phyloP scores from a whole-genome alignment of 1,140 invertebrate species.

The Cataglyphis hispanica region DNA sequence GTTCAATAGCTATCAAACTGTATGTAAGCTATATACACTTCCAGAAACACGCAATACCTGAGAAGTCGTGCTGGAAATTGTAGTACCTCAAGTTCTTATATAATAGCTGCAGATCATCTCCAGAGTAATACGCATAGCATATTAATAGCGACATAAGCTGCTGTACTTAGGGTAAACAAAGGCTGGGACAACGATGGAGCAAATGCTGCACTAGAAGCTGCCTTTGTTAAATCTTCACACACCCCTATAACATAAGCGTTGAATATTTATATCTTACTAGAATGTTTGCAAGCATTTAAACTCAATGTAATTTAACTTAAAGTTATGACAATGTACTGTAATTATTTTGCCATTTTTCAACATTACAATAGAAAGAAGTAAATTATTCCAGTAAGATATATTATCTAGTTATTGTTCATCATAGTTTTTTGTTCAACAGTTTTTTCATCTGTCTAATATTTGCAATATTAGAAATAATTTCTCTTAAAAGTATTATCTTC shows the following conservation, averaged over 20 bases:
- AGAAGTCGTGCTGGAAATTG: slow-evolving; percentile 63
- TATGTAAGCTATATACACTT: slow-evolving; percentile 52
- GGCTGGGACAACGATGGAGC: slow-evolving; percentile 80
- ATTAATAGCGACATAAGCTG: slow-evolving; percentile 66
- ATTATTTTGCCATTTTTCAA: slow-evolving; percentile 11
- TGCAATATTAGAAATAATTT: background rate
- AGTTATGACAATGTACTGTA: background rate
- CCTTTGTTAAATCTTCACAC: slow-evolving; percentile 83
- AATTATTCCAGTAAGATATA: background rate
- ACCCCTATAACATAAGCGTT: slow-evolving; percentile 78
- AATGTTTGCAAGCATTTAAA: slow-evolving; percentile 16
- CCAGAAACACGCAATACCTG: slow-evolving; percentile 62
- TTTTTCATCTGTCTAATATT: background rate
- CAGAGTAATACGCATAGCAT: slow-evolving; percentile 75
- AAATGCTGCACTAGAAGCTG: slow-evolving; percentile 82
- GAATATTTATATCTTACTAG: slow-evolving; percentile 49
- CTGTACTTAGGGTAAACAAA: slow-evolving; percentile 74
- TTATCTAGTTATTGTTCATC: background rate
- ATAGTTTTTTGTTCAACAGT: background rate
- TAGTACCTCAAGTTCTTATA: slow-evolving; percentile 48
- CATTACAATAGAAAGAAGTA: background rate
- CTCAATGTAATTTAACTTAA: background rate
- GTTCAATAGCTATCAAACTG: slow-evolving; percentile 38
- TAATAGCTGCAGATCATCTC: slow-evolving; percentile 83
- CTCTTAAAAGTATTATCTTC: background rate